These are phyloP conservation scores for Megalonaias nervosa DNA, from an alignment of 1,140 invertebrate genomes.

Conservation along the genomic window DNA sequence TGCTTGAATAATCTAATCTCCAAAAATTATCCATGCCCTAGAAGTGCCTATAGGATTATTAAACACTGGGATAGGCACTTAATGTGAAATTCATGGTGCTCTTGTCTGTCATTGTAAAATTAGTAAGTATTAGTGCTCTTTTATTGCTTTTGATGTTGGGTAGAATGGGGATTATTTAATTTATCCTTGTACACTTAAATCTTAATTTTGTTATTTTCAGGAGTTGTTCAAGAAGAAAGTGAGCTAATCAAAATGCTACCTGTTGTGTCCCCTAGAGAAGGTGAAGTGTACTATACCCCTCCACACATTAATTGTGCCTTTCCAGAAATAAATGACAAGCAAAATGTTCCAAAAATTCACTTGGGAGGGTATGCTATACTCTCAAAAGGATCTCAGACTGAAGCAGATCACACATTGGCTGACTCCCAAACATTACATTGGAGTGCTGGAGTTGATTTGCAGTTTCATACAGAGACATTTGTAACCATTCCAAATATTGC, in stretches of 20 bases:
- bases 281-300: constrained; percentile 68
- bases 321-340: constrained; percentile 36
- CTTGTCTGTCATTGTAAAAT: no score
- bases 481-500: constrained; percentile 78
- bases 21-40: no score
- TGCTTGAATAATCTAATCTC: no score
- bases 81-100: no score
- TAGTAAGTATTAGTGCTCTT: no score
- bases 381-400: not conserved
- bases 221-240: constrained; percentile 64
- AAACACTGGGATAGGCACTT: no score
- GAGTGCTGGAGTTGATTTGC: constrained; percentile 70
- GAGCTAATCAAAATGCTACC: constrained; percentile 65
- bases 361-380: constrained; percentile 34
- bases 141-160: no score
- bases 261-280: constrained; percentile 44
- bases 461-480: constrained; percentile 72
- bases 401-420: constrained; percentile 24
- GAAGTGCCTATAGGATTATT: no score
- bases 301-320: constrained; percentile 55
- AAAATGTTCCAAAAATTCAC: constrained; percentile 54
- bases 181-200: no score
- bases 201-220: no score
- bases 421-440: constrained; percentile 55
- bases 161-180: no score